Percentiles rank a stretch among this genome's conserved stretches.
These are phyloP conservation scores for Oryzias curvinotus DNA, from an alignment of 2,113 vertebrate species.

Conservation along the genomic window DNA sequence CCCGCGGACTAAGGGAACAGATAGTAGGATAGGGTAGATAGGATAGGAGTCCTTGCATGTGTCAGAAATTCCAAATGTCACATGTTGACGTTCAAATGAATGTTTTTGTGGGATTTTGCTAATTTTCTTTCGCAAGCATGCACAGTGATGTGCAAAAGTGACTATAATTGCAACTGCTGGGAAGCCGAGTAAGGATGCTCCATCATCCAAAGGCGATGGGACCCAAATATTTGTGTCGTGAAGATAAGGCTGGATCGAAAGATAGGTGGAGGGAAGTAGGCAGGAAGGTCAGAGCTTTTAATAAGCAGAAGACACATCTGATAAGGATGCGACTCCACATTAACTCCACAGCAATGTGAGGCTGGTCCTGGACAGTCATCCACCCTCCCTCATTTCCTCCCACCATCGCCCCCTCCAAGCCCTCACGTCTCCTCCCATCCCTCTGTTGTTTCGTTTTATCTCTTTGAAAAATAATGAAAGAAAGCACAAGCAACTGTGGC, in stretches of 20 bases:
- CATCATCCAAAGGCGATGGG: slow-evolving; percentile 6
- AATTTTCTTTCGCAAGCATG: no score
- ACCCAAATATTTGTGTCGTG: no score
- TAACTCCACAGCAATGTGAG: slow-evolving; percentile 62
- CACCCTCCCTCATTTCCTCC: slow-evolving; percentile 41
- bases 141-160: no score
- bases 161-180: no score
- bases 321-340: slow-evolving; percentile 79
- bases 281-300: slow-evolving; percentile 70
- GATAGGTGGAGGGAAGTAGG: not conserved
- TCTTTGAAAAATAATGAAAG: slow-evolving; percentile 93
- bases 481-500: slow-evolving; percentile 85
- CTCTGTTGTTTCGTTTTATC: slow-evolving; percentile 85
- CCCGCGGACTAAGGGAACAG: no score
- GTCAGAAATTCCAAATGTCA: no score
- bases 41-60: no score
- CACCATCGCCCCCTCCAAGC: slow-evolving; percentile 11
- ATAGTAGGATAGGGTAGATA: no score
- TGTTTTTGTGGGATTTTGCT: no score
- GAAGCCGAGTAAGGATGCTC: no score
- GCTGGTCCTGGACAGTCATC: slow-evolving; percentile 67
- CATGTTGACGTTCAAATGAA: no score
- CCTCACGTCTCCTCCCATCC: slow-evolving; percentile 58
- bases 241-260: not conserved
- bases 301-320: slow-evolving; percentile 79